Evolutionary conservation across 2,797 vertebrate genomes (phyloP).

Genomic region (Catostomus latipinnis): DNA sequence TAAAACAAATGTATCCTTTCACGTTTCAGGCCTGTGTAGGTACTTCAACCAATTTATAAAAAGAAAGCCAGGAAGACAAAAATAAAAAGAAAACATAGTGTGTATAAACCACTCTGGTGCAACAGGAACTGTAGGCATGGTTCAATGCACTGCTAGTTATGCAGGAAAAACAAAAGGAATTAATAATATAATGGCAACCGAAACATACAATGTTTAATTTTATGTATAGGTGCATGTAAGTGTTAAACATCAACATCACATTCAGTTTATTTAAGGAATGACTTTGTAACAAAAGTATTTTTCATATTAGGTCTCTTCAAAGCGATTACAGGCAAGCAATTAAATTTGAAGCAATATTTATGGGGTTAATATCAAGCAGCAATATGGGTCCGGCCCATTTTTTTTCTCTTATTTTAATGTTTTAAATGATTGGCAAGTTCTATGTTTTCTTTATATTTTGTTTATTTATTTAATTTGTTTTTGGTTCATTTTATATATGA

Average conservation of each 20-base stretch:
- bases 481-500: conserved; percentile 28
- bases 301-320: neutral
- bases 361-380: conserved; percentile 41
- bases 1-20: conserved; percentile 3
- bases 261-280: conserved; percentile 7
- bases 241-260: neutral
- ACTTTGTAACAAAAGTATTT: conserved; percentile 29
- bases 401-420: conserved; percentile 9
- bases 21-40: neutral
- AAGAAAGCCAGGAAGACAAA: conserved; percentile 27
- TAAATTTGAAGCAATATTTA: conserved; percentile 24
- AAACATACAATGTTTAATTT: neutral
- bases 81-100: neutral
- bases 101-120: neutral
- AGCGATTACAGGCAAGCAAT: conserved; percentile 30
- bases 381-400: conserved; percentile 47
- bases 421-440: conserved; percentile 19
- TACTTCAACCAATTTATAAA: neutral
- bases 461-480: conserved; percentile 7
- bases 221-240: conserved; percentile 1
- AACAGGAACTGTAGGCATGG: conserved; percentile 1
- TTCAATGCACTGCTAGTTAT: neutral
- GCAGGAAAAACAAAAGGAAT: neutral
- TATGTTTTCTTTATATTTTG: neutral
- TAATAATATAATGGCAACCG: neutral